A percentile compares a stretch with the other conserved stretches of the same genome.
Evolutionary conservation across 2,888 invertebrate genomes (phyloP).

Genomic region (Diploptera punctata): DNA sequence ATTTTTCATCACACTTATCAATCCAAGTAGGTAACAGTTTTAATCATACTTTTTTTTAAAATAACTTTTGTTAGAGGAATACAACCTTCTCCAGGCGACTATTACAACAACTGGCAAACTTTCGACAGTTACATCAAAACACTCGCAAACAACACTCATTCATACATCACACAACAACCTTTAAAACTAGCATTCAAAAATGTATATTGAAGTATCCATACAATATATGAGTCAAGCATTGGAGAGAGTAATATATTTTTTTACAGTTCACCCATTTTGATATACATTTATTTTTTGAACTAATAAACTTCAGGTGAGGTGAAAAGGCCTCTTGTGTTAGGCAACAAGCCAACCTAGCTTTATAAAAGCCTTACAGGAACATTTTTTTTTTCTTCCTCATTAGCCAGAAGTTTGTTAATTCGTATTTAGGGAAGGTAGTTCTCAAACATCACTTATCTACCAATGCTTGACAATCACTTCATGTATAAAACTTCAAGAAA

Average conservation of each 20-base stretch:
- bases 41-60: conserved; percentile 24
- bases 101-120: conserved; percentile 17
- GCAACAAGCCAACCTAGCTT: not conserved
- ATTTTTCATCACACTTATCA: conserved; percentile 22
- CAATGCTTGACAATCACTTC: conserved; percentile 15
- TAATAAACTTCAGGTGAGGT: not conserved
- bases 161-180: not conserved
- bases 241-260: not conserved
- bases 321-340: conserved; percentile 2
- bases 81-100: conserved; percentile 9
- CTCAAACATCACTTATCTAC: not conserved
- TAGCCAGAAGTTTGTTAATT: not conserved
- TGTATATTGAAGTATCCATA: conserved; percentile 17
- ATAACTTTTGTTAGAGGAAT: conserved; percentile 15
- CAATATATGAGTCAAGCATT: conserved; percentile 12
- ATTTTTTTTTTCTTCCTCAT: not conserved
- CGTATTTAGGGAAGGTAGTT: not conserved
- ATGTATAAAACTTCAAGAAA: conserved; percentile 24
- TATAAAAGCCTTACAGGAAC: conserved; percentile 2
- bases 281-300: not conserved
- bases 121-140: conserved; percentile 15
- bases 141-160: conserved; percentile 17
- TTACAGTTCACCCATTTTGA: not conserved
- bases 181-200: conserved; percentile 24
- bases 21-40: conserved; percentile 16